Base-by-base conservation (phyloP, 2,888 invertebrate genomes). In the Ornithoptera alexandrae region DNA sequence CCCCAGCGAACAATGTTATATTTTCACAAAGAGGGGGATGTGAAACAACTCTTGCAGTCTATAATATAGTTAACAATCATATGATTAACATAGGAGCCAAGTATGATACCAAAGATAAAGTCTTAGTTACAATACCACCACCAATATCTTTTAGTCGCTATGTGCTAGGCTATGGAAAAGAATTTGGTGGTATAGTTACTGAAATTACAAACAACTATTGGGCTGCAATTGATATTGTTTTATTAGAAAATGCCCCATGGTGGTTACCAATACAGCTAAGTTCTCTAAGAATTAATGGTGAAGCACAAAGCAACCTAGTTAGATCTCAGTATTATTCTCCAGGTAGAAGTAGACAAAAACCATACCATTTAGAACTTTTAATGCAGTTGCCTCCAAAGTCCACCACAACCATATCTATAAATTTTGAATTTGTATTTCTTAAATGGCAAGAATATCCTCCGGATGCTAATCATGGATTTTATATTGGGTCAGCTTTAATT, bases 391-490 rank as follows among this genome's bases (percentile, higher is more conserved):
- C 98, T 12, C 94, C 97, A 0, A 94, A 95, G 74, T 96, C 97
- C 0, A 94, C 95, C 8, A 97, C 97, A 0, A 95, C 96, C 73
- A 94, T 99, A 65, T 96, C 96, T 12, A 94, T 98, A 74, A 96
- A 98, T 81, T 98, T 99, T 90, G 98, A 98, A 86, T 97, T 97
- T 88, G 96, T 97, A n/a, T 97, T 99, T 82, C 93, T 99, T 7
- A 98, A 98, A 89, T 99, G 99, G 98, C 97, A 98, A 79, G 99
- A 99, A 86, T 99, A 99, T 90, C 99, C 99, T 18, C 99, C 99
- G 0, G 99, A 99, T 94, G 99, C 99, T 0, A 99, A 99, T 93
- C 99, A 99, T 89, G 99, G 99, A 0, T 98, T 99, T 88, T 98
- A 98, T 83, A 95, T 99, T 79, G 97, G 97, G 7, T 96, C 98